A percentile compares a stretch with the other conserved stretches of the same genome.
Evolutionary conservation across 2,797 vertebrate species (phyloP).

Genomic region (Sebastes hubbsi): DNA sequence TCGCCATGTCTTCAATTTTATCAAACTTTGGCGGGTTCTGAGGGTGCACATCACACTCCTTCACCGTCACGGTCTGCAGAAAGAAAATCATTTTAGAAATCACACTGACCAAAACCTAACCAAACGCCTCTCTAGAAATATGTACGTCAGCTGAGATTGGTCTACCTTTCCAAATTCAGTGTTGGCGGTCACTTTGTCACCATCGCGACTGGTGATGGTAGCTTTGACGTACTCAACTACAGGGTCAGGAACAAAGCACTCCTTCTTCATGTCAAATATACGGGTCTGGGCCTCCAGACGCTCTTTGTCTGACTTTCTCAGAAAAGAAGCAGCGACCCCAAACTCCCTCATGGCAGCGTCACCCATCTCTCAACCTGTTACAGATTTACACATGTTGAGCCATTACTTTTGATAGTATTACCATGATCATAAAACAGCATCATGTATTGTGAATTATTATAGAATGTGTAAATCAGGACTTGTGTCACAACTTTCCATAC

Average conservation of each 20-base stretch:
- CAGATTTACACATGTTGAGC: neutral
- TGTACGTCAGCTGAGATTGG: neutral
- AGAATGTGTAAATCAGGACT: neutral
- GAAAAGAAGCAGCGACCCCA: slow-evolving; percentile 85
- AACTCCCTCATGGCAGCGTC: slow-evolving; percentile 85
- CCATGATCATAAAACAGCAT: neutral
- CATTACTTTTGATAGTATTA: neutral
- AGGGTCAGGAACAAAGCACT: slow-evolving; percentile 88
- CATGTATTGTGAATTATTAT: neutral
- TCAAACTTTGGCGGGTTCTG: slow-evolving; percentile 87
- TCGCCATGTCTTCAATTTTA: slow-evolving; percentile 95
- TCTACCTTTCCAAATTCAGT: slow-evolving; percentile 84
- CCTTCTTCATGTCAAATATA: slow-evolving; percentile 90
- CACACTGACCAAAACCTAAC: neutral
- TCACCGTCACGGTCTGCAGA: slow-evolving; percentile 84
- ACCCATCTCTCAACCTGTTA: slow-evolving; percentile 71
- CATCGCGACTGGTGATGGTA: slow-evolving; percentile 82
- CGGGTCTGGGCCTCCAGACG: slow-evolving; percentile 89
- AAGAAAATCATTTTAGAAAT: neutral
- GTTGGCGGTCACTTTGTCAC: slow-evolving; percentile 86
- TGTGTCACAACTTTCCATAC: neutral
- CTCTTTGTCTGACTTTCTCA: slow-evolving; percentile 89
- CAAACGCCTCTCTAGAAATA: neutral
- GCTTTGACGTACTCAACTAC: slow-evolving; percentile 88
- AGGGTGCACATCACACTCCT: slow-evolving; percentile 85